These are phyloP conservation scores for Cettia cetti DNA, from an alignment of 2,113 vertebrate species.

Conservation along the genomic window DNA sequence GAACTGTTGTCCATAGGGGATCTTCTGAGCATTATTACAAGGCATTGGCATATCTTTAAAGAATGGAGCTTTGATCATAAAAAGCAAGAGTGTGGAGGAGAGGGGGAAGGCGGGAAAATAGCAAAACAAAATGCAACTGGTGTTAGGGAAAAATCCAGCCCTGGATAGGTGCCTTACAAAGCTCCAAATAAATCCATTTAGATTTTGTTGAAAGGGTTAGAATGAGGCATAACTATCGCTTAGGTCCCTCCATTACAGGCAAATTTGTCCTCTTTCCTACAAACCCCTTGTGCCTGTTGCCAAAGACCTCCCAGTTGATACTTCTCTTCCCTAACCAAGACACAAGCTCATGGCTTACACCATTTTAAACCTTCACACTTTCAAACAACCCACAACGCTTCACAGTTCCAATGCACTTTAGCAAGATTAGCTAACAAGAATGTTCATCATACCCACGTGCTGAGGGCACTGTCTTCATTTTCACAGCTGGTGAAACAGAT, in stretches of 20 bases:
- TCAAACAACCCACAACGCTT: not conserved
- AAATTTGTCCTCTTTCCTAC: not conserved
- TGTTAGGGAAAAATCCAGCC: not conserved
- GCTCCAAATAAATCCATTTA: not conserved
- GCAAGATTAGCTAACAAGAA: not conserved
- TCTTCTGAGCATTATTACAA: not conserved
- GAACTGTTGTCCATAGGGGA: not conserved
- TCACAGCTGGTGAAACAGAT: conserved; percentile 34
- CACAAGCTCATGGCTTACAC: not conserved
- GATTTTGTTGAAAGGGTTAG: not conserved
- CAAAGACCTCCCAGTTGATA: not conserved
- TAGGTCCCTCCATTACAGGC: rapidly evolving
- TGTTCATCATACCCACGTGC: not conserved
- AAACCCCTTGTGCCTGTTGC: not conserved
- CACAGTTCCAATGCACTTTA: not conserved
- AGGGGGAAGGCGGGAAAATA: not conserved
- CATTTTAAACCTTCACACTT: not conserved
- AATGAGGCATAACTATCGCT: not conserved
- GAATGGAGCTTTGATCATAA: not conserved
- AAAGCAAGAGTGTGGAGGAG: not conserved
- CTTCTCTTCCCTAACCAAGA: not conserved
- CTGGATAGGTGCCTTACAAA: not conserved
- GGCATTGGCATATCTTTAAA: not conserved
- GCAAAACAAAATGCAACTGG: not conserved
- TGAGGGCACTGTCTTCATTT: not conserved